phyloP scores from a whole-genome alignment of 92 coral and sea anemone species.

The Epizoanthus scotinus region DNA sequence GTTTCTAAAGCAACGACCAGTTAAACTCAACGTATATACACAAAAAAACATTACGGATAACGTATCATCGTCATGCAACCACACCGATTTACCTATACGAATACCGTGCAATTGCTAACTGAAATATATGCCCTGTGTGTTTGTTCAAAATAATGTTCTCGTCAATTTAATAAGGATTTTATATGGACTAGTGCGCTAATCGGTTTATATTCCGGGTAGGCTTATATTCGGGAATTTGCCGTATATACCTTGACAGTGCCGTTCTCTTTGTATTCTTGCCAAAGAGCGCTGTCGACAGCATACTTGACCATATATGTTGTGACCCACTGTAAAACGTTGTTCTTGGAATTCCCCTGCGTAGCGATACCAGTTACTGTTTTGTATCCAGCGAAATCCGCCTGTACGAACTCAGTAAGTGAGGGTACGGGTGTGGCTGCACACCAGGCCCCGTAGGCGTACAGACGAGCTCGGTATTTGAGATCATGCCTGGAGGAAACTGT shows the following conservation, averaged over 20 bases:
- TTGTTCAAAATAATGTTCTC: too few relatives aligned
- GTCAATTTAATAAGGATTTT: background rate
- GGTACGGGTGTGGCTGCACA: slow-evolving; percentile 9
- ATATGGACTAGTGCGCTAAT: background rate
- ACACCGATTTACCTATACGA: too few relatives aligned
- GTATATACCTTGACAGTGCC: slow-evolving; percentile 29
- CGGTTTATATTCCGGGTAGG: background rate
- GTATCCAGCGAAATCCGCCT: slow-evolving; percentile 41
- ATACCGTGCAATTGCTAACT: too few relatives aligned
- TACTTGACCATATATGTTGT: slow-evolving; percentile 45
- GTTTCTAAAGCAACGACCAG: too few relatives aligned
- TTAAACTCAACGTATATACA: too few relatives aligned
- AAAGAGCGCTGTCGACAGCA: slow-evolving; percentile 41
- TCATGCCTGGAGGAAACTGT: slow-evolving; percentile 3
- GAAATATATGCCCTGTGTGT: too few relatives aligned
- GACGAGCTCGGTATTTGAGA: slow-evolving; percentile 25
- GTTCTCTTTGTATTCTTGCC: slow-evolving; percentile 43
- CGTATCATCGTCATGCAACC: too few relatives aligned
- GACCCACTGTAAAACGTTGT: slow-evolving; percentile 55
- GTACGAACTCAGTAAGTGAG: slow-evolving; percentile 39
- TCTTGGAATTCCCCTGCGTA: slow-evolving; percentile 56
- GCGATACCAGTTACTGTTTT: slow-evolving; percentile 61
- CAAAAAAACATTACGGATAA: too few relatives aligned
- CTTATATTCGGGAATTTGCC: background rate
- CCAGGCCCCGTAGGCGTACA: slow-evolving; percentile 52